Evolutionary conservation across 2,797 vertebrate species (phyloP), one percentile per base, ranked within the genome.

Genomic region (Pteropus rufus): DNA sequence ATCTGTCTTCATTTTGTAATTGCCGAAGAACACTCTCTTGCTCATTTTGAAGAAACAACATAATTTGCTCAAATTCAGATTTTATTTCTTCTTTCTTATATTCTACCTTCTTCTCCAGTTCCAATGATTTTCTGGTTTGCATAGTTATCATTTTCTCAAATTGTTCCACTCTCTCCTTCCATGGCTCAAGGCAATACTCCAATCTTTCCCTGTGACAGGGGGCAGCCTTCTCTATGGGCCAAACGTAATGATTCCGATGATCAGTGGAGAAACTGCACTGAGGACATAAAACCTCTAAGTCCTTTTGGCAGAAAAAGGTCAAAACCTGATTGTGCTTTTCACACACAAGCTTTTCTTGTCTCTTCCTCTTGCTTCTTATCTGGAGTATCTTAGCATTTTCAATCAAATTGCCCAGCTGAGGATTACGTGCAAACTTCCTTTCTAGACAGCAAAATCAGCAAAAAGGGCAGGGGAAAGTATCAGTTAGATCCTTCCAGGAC

Each of bases 281-380:
- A 5, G 98, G 98, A 0, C 99, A 99, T 95, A 99, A 99, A 85
- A 99, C 98, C 7, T 98, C 97, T 15, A 89, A 98, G 88, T 99
- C 99, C 0, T 98, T 98, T 96, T 99, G 98, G 0, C 99, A 99
- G 98, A 99, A 99, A 85, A 99, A 98, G 91, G 98, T 99, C 82
- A 99, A 98, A 0, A 98, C 98, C 95, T 99, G 98, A 93, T 98
- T 98, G 93, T 99, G 99, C 1, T 64, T 94, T 0, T 97, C 92
- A 97, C 98, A 99, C 2, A 86, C 11, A 62, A 19, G 3, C 18
- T 36, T 72, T 19, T 29, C 89, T 10, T 46, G 49, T 34, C 23
- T 76, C 54, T 84, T 82, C 29, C 92, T 88, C 49, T 94, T 88
- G 81, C 86, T 88, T 46, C 85, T 91, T 58, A 93, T 4, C 4